A percentile compares a stretch with the other conserved stretches of the same genome.
Evolutionary conservation across 2,113 vertebrate genomes (phyloP).

Genomic region (Prionailurus viverrinus): DNA sequence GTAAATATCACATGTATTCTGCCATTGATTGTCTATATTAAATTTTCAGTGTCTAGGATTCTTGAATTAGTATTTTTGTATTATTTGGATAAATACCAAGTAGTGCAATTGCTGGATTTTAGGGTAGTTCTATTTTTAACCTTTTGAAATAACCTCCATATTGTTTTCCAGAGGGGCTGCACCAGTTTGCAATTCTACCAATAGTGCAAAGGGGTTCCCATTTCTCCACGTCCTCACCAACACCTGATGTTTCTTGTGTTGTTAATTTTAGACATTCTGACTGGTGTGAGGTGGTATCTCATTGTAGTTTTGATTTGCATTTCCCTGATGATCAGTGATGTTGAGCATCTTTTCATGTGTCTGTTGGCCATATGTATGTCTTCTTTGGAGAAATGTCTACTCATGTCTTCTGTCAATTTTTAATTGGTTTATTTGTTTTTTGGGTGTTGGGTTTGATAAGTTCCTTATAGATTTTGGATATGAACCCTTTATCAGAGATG

Average conservation of each 20-base stretch:
- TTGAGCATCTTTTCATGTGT: too few species aligned
- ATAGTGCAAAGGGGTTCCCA: neutral
- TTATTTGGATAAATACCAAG: neutral
- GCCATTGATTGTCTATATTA: neutral
- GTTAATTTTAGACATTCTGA: neutral
- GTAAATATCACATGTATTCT: neutral
- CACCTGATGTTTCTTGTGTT: neutral
- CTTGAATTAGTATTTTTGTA: neutral
- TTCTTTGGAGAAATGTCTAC: too few species aligned
- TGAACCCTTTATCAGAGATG: neutral
- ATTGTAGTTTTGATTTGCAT: neutral
- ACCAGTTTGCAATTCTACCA: neutral
- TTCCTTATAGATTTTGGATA: neutral
- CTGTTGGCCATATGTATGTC: too few species aligned
- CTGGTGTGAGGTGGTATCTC: neutral
- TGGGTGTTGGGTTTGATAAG: too few species aligned
- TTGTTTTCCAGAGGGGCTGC: neutral
- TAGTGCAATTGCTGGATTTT: neutral
- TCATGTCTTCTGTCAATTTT: too few species aligned
- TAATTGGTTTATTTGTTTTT: too few species aligned
- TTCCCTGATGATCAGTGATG: too few species aligned
- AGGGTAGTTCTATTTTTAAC: neutral
- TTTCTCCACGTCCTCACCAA: neutral
- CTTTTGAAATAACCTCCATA: neutral
- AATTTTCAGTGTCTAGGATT: neutral